Percentiles rank a stretch among this genome's conserved stretches.
Evolutionary conservation across 2,797 vertebrate species (phyloP).

Genomic region (Galaxias olidus): DNA sequence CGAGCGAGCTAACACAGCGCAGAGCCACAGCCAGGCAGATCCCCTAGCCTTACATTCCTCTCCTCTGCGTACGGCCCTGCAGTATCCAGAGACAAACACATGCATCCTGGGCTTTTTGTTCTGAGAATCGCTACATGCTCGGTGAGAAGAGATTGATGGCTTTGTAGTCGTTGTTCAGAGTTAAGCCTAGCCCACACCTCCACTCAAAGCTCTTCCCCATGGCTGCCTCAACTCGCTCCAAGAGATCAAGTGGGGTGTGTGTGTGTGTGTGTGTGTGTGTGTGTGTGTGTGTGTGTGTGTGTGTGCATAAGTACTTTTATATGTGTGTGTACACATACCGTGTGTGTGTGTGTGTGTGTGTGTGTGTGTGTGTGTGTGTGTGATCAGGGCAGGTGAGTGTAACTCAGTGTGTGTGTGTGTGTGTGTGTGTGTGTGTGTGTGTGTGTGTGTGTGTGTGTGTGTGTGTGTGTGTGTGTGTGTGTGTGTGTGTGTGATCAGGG

Average conservation of each 20-base stretch:
- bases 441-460: neutral
- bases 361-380: too few relatives aligned
- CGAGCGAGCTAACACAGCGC: conserved; percentile 3
- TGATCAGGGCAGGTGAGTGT: too few relatives aligned
- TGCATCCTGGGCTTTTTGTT: conserved; percentile 12
- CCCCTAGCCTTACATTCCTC: neutral
- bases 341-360: too few relatives aligned
- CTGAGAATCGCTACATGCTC: neutral
- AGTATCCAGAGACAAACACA: conserved; percentile 6
- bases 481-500: conserved; percentile 6
- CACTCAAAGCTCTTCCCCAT: conserved; percentile 20
- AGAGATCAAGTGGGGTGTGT: conserved; percentile 7
- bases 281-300: neutral
- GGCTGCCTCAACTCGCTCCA: conserved; percentile 40
- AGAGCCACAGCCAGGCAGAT: neutral
- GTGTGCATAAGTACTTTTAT: too few relatives aligned
- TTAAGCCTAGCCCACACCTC: conserved; percentile 6
- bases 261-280: neutral
- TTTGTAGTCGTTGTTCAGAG: neutral
- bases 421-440: neutral
- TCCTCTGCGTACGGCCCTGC: neutral
- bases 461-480: conserved; percentile 29
- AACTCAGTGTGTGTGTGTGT: neutral
- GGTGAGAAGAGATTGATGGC: conserved; percentile 2
- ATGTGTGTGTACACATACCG: conserved; percentile 14